Conservation (phyloP, 1,140 invertebrate species). For the Fopius arisanus region DNA sequence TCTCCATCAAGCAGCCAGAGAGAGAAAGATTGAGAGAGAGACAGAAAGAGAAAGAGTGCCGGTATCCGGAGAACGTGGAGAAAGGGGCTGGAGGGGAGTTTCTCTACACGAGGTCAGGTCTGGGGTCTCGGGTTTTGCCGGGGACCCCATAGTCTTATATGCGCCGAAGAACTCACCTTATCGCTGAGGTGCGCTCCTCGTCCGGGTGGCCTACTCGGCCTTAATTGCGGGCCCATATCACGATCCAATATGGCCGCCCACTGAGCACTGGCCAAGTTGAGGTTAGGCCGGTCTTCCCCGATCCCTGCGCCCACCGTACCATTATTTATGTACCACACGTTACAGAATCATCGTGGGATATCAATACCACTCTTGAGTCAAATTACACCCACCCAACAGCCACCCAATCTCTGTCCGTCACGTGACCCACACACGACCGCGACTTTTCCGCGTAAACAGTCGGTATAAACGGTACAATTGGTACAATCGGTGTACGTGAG, state of each 20-base stretch:
- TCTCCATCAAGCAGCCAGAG: too few species aligned
- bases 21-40: conserved; percentile 9
- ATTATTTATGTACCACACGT: not conserved
- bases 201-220: conserved; percentile 64
- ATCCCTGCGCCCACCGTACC: not conserved
- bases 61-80: not conserved
- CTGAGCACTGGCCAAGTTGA: conserved; percentile 48
- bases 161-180: conserved; percentile 54
- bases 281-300: not conserved
- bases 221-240: conserved; percentile 64
- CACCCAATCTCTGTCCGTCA: not conserved
- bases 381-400: conserved; percentile 20
- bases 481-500: too few species aligned
- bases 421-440: not conserved
- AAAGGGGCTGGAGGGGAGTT: not conserved
- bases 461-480: too few species aligned
- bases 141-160: not conserved
- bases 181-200: conserved; percentile 51
- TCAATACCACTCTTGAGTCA: conserved; percentile 18
- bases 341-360: conserved; percentile 27
- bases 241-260: conserved; percentile 65
- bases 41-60: not conserved
- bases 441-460: not conserved
- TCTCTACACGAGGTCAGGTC: conserved; percentile 49
- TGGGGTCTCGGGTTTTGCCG: conserved; percentile 31